Percentiles rank a stretch among this genome's conserved stretches.
phyloP scores from a whole-genome alignment of 2,797 vertebrate genomes.

The Balearica regulorum region DNA sequence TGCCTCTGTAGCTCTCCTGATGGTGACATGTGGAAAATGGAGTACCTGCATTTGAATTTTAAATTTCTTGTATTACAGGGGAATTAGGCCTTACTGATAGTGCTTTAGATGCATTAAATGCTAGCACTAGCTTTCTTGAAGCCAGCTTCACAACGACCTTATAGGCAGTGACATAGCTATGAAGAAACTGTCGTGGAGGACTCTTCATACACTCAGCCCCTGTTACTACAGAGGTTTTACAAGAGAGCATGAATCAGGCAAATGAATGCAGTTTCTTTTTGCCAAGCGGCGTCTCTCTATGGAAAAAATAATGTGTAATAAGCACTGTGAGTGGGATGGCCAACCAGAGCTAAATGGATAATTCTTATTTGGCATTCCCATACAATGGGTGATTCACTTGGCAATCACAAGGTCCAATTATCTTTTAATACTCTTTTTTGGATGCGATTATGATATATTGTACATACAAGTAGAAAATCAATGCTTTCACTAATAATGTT shows the following conservation, averaged over 20 bases:
- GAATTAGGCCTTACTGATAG: not conserved
- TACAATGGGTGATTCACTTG: not conserved
- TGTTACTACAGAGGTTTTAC: not conserved
- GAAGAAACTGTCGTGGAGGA: not conserved
- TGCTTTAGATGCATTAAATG: not conserved
- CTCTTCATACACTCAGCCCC: not conserved
- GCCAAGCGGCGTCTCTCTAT: not conserved
- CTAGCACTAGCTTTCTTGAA: not conserved
- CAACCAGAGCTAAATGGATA: not conserved
- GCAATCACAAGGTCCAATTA: not conserved
- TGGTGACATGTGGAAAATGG: not conserved
- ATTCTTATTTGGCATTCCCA: not conserved
- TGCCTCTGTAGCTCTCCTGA: not conserved
- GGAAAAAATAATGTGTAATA: not conserved
- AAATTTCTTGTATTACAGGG: not conserved
- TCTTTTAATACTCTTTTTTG: not conserved
- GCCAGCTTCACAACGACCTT: not conserved
- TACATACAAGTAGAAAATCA: not conserved
- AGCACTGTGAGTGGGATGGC: not conserved
- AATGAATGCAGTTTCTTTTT: not conserved
- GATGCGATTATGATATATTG: not conserved
- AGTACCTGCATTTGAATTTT: conserved; percentile 9
- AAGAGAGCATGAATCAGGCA: not conserved
- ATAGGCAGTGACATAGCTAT: not conserved
- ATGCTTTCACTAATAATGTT: not conserved